Base-by-base conservation (phyloP, 2,888 invertebrate genomes). In the Ceriagrion tenellum region DNA sequence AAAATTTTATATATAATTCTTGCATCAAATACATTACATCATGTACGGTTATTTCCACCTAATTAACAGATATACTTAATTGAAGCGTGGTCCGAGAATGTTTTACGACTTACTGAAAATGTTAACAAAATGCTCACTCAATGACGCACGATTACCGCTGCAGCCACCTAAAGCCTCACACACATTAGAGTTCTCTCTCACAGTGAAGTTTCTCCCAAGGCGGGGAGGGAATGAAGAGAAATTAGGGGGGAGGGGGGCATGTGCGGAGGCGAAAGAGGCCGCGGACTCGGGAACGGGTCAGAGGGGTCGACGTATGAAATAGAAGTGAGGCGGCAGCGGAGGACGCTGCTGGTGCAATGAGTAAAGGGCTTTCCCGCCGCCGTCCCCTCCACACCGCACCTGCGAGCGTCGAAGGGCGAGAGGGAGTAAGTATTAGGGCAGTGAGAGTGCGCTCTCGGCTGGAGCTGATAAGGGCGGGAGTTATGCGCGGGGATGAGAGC, bases 391-490 rank as follows among this genome's bases (percentile, higher is more conserved):
- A 8, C 26, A 4, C 69, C 69, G 23, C 69, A 69, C 26, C 69
- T 69, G 69, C 18, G 26, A 26, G 69, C 23, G 69, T 26, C 26
- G 69, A 69, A 69, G 69, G 26, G 69, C 23, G 69, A 69, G 69
- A 26, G 69, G 26, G 69, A 1, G 10, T 59, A 10, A 47, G n/a
- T n/a, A n/a, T n/a, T n/a, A 63, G 63, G 26, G 26, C 18, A 20
- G 23, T 23, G 69, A 26, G 69, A 69, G 26, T 69, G 69, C 26
- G n/a, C 69, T 4, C 69, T 69, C 81, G 81, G 30, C 18, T 30
- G 81, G 81, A 81, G 30, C 81, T 81, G 81, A 81, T 81, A 81
- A 81, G 81, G 81, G 30, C 81, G 26, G 81, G 81, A 81, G 81
- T 81, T 81, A 81, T 81, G 81, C 30, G 35, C 4, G 13, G 3